Percentiles rank a stretch among this genome's conserved stretches.
These are phyloP conservation scores for Vulpes vulpes DNA, from an alignment of 2,113 vertebrate species.

Conservation along the genomic window DNA sequence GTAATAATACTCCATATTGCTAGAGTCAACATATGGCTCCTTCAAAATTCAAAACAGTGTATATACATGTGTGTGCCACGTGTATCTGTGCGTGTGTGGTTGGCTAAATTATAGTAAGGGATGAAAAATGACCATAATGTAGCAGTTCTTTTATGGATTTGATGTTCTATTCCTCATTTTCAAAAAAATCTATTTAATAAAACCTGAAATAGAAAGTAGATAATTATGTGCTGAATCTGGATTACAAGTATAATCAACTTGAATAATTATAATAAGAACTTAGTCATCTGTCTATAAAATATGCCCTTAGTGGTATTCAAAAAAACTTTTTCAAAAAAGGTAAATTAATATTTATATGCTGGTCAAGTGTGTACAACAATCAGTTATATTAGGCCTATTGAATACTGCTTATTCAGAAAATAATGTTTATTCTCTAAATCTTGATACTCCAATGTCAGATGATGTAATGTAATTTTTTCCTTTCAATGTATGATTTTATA, in stretches of 20 bases:
- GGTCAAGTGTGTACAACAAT: not conserved
- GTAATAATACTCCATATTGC: not conserved
- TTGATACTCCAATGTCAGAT: not conserved
- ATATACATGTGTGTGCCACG: not conserved
- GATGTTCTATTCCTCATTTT: not conserved
- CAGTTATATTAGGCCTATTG: not conserved
- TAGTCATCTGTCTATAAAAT: conserved; percentile 28
- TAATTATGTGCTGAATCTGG: not conserved
- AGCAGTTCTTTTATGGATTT: not conserved
- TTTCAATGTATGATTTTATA: not conserved
- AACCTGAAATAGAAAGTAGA: not conserved
- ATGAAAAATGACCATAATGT: not conserved
- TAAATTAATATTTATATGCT: not conserved
- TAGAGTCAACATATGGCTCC: not conserved
- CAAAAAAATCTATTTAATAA: conserved; percentile 19
- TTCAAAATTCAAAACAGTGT: not conserved
- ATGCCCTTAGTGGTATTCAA: not conserved
- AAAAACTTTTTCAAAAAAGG: not conserved
- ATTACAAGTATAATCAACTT: not conserved
- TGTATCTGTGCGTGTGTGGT: not conserved
- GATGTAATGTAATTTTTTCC: not conserved
- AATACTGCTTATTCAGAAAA: not conserved
- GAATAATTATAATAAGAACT: conserved; percentile 35
- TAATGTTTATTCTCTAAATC: not conserved
- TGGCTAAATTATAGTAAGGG: not conserved